Evolutionary conservation across 1,140 invertebrate species (phyloP), one percentile per base, ranked within the genome.

Genomic region (Dolichoris vasculosae): DNA sequence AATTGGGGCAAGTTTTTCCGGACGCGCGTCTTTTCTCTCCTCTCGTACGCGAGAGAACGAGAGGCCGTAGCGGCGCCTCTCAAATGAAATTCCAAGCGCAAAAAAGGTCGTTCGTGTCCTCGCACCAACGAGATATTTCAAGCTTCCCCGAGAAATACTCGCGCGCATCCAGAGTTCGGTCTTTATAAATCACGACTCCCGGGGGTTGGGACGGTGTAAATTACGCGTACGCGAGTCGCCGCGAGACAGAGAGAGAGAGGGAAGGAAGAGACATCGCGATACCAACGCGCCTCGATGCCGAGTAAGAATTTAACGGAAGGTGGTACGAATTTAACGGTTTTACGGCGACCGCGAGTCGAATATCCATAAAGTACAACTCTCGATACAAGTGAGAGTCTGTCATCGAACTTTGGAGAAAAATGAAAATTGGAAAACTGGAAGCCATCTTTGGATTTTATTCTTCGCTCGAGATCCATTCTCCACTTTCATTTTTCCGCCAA

Each of bases 1-100:
- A 87, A 87, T 87, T 83, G 84, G 69, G 86, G 73, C 77, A 81
- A 77, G 84, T 83, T 87, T 86, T 87, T 82, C 79, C 73, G 63
- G 77, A 6, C n/a, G 7, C 67, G 32, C 35, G 67, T 69, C 30
- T 32, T 20, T 38, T 35, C 30, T 20, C 30, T 32, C 11, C 32
- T 17, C 35, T 23, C 23, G 67, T 4, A 13, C 8, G 6, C 17
- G 2, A 40, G 67, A 0, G 4, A 67, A 20, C 11, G 79, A 35
- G 43, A 30, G 67, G 43, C 43, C 69, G 32, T 3, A 20, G 40
- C 78, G 48, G 7, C 23, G 51, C 46, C 67, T 3, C 48, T 83
- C 4, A 59, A 83, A 83, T 75, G 81, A 75, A 75, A 75, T 63
- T 75, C 51, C 81, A 26, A 46, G 23, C 3, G 71, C 30, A 75